Base-by-base conservation (phyloP, 2,113 vertebrate genomes). In the Hoplias malabaricus region DNA sequence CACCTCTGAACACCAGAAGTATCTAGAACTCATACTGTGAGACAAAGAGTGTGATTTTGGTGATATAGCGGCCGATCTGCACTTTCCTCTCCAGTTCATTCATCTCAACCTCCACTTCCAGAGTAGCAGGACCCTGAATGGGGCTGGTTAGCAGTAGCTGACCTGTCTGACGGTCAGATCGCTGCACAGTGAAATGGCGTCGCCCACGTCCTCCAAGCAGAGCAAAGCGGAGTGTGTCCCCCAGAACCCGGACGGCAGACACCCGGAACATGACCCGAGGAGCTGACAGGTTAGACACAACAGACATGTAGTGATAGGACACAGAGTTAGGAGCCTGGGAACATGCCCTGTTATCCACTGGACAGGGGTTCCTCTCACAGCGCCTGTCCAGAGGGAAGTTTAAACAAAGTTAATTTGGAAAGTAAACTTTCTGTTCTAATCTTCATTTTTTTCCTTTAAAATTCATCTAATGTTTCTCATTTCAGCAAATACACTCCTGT, bases 51-150 rank as follows among this genome's bases (percentile, higher is more conserved):
- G 91, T 95, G 69, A 96, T 86, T 82, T 90, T 94, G 86, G 95
- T 96, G 84, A 96, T 86, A 78, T 96, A 95, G 76, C 91, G 92
- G 13, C 93, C 94, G 66, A 96, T 83, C 54, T 93, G 84, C 8
- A 87, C 82, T 56, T 90, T 88, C 66, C 25, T 89, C 79, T 95
- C 93, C 84, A 94, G 90, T 79, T 96, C 93, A 0, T 85, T 94
- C 95, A 96, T 96, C 88, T 96, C 95, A 86, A 96, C 88, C 50
- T 96, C 93, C 4, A 92, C 93, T 84, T 95, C 93, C 82, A 97
- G 81, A 0, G 85, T 89, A 40, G 83, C 1, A 0, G 95, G 93
- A 16, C 95, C 95, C 0, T 59, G 87, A 31, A 93, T 86, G 0
- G 93, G 91, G 70, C 84, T 92, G 73, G 88, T 90, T 80, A 96